A percentile compares a stretch with the other conserved stretches of the same genome.
Conservation (phyloP, 2,888 invertebrate species). For the Chymomyza procnemis region DNA sequence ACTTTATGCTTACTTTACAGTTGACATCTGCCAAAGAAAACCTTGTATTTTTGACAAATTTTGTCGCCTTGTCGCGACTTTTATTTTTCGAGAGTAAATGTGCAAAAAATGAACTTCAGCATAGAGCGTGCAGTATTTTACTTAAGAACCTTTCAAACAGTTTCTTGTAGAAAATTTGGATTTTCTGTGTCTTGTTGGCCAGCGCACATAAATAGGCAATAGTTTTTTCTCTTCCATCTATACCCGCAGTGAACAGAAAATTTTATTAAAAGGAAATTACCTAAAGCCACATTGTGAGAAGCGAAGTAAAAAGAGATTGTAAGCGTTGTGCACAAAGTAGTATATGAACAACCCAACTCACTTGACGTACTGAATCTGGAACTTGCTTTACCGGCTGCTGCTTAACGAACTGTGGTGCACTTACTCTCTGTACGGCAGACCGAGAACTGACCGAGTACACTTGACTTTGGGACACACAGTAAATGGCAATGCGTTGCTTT, state of each 20-base stretch:
- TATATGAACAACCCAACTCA: neutral
- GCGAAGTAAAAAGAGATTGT: too few relatives aligned
- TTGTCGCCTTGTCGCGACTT: too few relatives aligned
- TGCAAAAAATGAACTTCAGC: too few relatives aligned
- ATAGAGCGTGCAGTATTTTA: too few relatives aligned
- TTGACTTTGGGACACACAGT: conserved; percentile 55
- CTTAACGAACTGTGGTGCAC: conserved; percentile 52
- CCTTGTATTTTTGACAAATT: too few relatives aligned
- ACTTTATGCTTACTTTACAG: too few relatives aligned
- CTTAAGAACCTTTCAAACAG: conserved; percentile 36
- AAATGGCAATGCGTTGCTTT: neutral
- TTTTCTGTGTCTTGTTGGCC: too few relatives aligned
- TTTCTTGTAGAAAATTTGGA: too few relatives aligned
- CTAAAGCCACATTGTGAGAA: neutral
- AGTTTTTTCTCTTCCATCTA: neutral
- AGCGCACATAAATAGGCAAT: conserved; percentile 48
- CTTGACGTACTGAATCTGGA: neutral
- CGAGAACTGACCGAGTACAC: conserved; percentile 47
- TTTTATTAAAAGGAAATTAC: conserved; percentile 59
- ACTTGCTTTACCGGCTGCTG: conserved; percentile 11
- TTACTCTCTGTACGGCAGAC: conserved; percentile 1
- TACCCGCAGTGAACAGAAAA: conserved; percentile 51
- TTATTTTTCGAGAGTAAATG: too few relatives aligned
- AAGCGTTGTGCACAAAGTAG: neutral
- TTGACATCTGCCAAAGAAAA: too few relatives aligned